A percentile compares a stretch with the other conserved stretches of the same genome.
These are phyloP conservation scores for Hydropotes inermis DNA, from an alignment of 2,113 vertebrate genomes.

Conservation along the genomic window DNA sequence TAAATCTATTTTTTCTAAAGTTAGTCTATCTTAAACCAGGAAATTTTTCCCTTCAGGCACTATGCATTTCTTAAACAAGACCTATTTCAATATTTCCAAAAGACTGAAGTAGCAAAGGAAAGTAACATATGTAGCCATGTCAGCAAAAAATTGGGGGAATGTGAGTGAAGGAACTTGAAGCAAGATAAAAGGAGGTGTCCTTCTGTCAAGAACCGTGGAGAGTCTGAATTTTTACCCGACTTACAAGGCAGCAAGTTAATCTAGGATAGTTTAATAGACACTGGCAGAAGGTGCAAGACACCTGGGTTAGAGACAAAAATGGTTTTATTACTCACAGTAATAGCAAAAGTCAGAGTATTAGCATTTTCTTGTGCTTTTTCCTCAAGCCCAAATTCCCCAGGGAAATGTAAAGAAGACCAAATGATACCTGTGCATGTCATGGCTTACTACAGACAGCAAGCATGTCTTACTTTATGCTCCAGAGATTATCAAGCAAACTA, in stretches of 20 bases:
- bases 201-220: neutral
- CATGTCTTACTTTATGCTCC: neutral
- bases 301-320: neutral
- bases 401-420: neutral
- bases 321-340: neutral
- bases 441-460: neutral
- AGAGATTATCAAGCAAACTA: neutral
- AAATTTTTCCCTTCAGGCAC: neutral
- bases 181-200: neutral
- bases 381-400: neutral
- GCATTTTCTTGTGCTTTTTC: neutral
- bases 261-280: neutral
- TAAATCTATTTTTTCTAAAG: neutral
- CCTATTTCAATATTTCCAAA: neutral
- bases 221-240: neutral
- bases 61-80: neutral
- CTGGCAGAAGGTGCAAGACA: neutral
- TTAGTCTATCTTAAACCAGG: neutral
- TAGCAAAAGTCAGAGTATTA: neutral
- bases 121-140: neutral
- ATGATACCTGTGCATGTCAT: neutral
- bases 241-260: neutral
- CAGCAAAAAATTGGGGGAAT: neutral
- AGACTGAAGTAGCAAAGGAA: neutral
- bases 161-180: neutral